phyloP scores from a whole-genome alignment of 1,140 invertebrate species.

The Drosophila prosaltans region DNA sequence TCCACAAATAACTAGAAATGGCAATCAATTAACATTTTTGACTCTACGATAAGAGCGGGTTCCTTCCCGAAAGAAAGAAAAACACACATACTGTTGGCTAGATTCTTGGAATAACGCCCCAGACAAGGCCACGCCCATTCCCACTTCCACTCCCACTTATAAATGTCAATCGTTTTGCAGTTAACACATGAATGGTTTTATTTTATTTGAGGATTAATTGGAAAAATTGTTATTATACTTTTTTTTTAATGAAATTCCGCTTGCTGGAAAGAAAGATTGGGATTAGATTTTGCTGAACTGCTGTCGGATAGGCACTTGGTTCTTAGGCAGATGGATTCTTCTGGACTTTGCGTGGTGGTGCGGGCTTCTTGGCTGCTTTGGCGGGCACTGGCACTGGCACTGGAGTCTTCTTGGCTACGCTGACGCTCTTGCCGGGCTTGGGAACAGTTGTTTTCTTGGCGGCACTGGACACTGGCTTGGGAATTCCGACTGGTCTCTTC shows the following conservation, averaged over 20 bases:
- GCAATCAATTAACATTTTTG: conserved; percentile 49
- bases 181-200: conserved; percentile 47
- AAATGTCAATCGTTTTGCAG: conserved; percentile 31
- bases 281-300: conserved; percentile 28
- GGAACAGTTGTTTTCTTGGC: conserved; percentile 26
- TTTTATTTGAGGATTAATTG: conserved; percentile 51
- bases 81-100: background rate
- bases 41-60: conserved; percentile 36
- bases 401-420: conserved; percentile 36
- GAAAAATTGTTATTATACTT: conserved; percentile 6
- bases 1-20: conserved; percentile 56
- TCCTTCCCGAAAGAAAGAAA: background rate
- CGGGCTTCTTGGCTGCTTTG: conserved; percentile 60
- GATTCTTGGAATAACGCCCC: conserved; percentile 34
- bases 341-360: conserved; percentile 57
- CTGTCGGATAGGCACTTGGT: background rate
- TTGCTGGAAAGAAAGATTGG: conserved; percentile 46
- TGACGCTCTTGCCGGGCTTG: conserved; percentile 32
- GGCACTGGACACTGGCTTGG: conserved; percentile 40
- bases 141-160: no score
- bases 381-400: conserved; percentile 36
- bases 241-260: conserved; percentile 74
- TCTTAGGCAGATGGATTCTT: conserved; percentile 62
- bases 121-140: background rate
- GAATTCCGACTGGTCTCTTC: conserved; percentile 10